These are phyloP conservation scores for Amphilophus citrinellus DNA, from an alignment of 2,113 vertebrate genomes.

Conservation along the genomic window DNA sequence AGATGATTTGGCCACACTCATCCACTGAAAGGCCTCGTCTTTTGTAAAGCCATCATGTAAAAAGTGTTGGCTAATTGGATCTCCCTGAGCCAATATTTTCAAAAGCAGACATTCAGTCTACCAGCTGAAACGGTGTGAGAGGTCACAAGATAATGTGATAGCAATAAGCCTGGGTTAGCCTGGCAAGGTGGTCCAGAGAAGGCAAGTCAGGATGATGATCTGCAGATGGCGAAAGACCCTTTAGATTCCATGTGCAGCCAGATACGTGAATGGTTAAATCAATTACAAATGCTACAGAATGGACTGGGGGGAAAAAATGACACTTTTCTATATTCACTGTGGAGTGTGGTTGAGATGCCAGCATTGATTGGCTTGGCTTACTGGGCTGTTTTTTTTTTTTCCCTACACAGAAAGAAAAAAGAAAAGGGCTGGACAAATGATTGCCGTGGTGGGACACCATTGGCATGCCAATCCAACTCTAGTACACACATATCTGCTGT, in stretches of 20 bases:
- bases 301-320: neutral
- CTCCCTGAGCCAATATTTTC: constrained; percentile 51
- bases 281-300: neutral
- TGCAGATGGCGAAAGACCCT: constrained; percentile 16
- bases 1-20: neutral
- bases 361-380: constrained; percentile 23
- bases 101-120: constrained; percentile 61
- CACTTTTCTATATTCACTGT: neutral
- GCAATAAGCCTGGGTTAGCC: constrained; percentile 36
- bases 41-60: constrained; percentile 27
- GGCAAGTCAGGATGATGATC: neutral
- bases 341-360: constrained; percentile 2
- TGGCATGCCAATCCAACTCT: constrained; percentile 26
- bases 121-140: constrained; percentile 58
- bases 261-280: neutral
- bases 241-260: constrained; percentile 16
- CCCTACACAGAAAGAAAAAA: neutral
- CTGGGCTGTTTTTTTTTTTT: neutral
- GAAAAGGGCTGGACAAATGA: constrained; percentile 10
- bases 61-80: constrained; percentile 69
- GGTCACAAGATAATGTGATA: constrained; percentile 57
- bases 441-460: constrained; percentile 16
- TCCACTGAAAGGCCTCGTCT: neutral
- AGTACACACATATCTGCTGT: constrained; percentile 12
- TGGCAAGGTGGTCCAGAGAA: constrained; percentile 32